A percentile compares a stretch with the other conserved stretches of the same genome.
Conservation (phyloP, 2,888 invertebrate species). For the Drosophila gaucha region DNA sequence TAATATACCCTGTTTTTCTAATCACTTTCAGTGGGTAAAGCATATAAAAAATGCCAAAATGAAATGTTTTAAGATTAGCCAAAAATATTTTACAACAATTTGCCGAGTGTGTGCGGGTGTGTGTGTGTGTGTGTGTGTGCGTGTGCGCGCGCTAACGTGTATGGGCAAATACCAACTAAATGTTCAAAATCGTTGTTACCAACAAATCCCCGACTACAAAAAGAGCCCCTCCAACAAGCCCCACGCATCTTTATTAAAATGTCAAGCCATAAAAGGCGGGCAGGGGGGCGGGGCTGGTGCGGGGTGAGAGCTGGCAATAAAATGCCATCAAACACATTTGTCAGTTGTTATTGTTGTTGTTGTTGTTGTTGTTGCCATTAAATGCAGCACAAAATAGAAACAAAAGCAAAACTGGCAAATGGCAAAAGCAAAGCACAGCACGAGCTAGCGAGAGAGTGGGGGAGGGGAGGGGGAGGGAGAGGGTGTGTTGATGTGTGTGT, state of each 20-base stretch:
- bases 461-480: not conserved
- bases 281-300: fast-evolving
- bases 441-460: not conserved
- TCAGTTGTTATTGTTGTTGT: constrained; percentile 49
- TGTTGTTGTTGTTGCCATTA: constrained; percentile 54
- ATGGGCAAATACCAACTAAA: constrained; percentile 32
- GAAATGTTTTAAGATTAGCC: constrained; percentile 77
- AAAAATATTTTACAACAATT: constrained; percentile 70
- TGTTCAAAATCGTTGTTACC: no score
- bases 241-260: constrained; percentile 71
- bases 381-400: constrained; percentile 59
- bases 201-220: not conserved
- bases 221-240: not conserved
- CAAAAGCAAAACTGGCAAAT: constrained; percentile 54
- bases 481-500: not conserved
- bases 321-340: constrained; percentile 71
- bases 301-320: constrained; percentile 50
- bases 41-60: constrained; percentile 48
- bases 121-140: constrained; percentile 19
- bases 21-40: not conserved
- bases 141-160: constrained; percentile 4
- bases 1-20: not conserved
- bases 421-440: constrained; percentile 24
- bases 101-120: constrained; percentile 6
- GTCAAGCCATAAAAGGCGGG: constrained; percentile 64